phyloP scores from a whole-genome alignment of 2,113 vertebrate genomes.

The Noturus placidus region DNA sequence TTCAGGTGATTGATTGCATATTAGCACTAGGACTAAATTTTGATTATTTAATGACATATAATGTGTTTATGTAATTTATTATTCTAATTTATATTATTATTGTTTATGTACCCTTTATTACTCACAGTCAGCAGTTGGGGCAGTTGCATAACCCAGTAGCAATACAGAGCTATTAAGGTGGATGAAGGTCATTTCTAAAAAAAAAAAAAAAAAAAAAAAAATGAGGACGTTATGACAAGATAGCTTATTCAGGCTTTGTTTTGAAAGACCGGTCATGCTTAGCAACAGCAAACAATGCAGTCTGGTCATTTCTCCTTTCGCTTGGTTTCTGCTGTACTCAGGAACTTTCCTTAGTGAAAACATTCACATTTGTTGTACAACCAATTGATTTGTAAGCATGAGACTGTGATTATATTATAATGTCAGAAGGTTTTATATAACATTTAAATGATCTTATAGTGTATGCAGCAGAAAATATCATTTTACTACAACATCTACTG shows the following conservation, averaged over 20 bases:
- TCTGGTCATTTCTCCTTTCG: neutral
- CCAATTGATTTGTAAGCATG: too few relatives aligned
- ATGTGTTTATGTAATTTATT: neutral
- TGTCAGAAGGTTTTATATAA: neutral
- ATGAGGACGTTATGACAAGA: slow-evolving; percentile 55
- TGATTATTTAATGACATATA: neutral
- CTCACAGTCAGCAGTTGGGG: neutral
- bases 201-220: neutral
- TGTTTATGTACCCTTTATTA: too few relatives aligned
- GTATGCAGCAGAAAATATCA: neutral
- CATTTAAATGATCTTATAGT: neutral
- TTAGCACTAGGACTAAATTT: neutral
- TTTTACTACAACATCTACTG: neutral
- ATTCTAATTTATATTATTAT: too few relatives aligned
- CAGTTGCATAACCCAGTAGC: neutral
- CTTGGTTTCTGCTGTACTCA: neutral
- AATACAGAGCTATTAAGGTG: slow-evolving; percentile 23
- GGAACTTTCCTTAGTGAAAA: neutral
- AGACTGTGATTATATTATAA: neutral
- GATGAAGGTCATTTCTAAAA: slow-evolving; percentile 2
- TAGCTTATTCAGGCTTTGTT: slow-evolving; percentile 8
- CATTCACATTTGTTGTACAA: neutral
- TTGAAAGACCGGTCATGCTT: slow-evolving; percentile 42
- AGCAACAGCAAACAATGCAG: slow-evolving; percentile 43
- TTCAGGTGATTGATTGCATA: slow-evolving; percentile 67